Evolutionary conservation across 2,113 vertebrate species (phyloP).

Genomic region (Oryzias javanicus): DNA sequence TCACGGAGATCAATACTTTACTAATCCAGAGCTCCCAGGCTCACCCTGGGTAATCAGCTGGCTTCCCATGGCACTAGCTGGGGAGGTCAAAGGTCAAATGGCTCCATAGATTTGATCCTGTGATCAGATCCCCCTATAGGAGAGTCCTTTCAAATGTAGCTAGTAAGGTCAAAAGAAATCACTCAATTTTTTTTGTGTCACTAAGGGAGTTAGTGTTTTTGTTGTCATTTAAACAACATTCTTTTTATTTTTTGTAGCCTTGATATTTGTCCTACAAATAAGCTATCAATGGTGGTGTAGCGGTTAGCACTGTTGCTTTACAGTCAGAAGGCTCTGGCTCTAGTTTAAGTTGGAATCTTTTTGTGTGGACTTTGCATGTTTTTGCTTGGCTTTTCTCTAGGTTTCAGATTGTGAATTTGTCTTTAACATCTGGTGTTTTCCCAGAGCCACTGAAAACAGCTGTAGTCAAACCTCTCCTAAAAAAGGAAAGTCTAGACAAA

Average conservation of each 20-base stretch:
- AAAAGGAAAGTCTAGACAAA: too few relatives aligned
- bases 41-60: conserved; percentile 69
- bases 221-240: conserved; percentile 9
- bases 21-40: conserved; percentile 61
- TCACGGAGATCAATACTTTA: conserved; percentile 69
- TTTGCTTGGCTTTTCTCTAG: too few relatives aligned
- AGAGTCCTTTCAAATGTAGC: conserved; percentile 55
- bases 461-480: too few relatives aligned
- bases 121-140: conserved; percentile 70
- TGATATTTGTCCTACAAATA: not conserved
- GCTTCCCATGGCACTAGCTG: conserved; percentile 68
- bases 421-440: too few relatives aligned
- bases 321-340: too few relatives aligned
- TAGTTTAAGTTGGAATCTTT: too few relatives aligned
- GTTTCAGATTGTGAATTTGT: too few relatives aligned
- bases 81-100: conserved; percentile 73
- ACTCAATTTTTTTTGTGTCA: conserved; percentile 15
- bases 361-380: too few relatives aligned
- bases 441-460: too few relatives aligned
- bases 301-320: too few relatives aligned
- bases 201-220: conserved; percentile 6
- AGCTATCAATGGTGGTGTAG: too few relatives aligned
- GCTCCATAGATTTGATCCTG: conserved; percentile 72
- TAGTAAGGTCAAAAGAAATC: conserved; percentile 56
- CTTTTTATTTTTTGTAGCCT: not conserved